Base-by-base conservation (phyloP, 2,888 invertebrate species). In the Diloba caeruleocephala region DNA sequence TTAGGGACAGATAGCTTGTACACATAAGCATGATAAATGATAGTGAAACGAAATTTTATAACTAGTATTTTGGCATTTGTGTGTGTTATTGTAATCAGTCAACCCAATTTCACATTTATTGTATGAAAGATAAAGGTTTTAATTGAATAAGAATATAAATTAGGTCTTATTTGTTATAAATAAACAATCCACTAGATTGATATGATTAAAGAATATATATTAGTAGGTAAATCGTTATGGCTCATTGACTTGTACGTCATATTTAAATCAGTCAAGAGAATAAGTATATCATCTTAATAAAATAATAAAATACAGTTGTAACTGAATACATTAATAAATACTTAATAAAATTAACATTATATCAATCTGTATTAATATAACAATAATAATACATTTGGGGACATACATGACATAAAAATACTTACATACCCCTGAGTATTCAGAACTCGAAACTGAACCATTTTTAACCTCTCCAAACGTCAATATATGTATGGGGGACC, bases 401-500 rank as follows among this genome's bases (percentile, higher is more conserved):
- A n/a, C n/a, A n/a, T n/a, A n/a, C n/a, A n/a, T n/a, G n/a, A n/a
- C n/a, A n/a, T n/a, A n/a, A n/a, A n/a, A n/a, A n/a, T n/a, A n/a
- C n/a, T n/a, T n/a, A n/a, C n/a, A 33, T 36, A 52, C 52, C 58
- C 58, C 53, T 42, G 51, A 28, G 12, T n/a, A 34, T 6, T n/a
- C 9, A 15, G 9, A 32, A 14, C 15, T 15, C 2, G 25, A 29
- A 29, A 28, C 21, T 23, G n/a, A 9, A 29, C 5, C 21, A 19
- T 19, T 14, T 34, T 43, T n/a, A 34, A 12, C 5, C 8, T 21
- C 8, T 37, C 15, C 13, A 15, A 45, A 43, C 37, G 17, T 44
- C 34, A 32, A 38, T 44, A 61, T 12, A 63, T 50, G 48, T 59
- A 58, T 42, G 52, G 57, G 52, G 45, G 71, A 90, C 94, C 93